Conservation (phyloP, 2,888 invertebrate species). For the Trachelus iudaicus region DNA sequence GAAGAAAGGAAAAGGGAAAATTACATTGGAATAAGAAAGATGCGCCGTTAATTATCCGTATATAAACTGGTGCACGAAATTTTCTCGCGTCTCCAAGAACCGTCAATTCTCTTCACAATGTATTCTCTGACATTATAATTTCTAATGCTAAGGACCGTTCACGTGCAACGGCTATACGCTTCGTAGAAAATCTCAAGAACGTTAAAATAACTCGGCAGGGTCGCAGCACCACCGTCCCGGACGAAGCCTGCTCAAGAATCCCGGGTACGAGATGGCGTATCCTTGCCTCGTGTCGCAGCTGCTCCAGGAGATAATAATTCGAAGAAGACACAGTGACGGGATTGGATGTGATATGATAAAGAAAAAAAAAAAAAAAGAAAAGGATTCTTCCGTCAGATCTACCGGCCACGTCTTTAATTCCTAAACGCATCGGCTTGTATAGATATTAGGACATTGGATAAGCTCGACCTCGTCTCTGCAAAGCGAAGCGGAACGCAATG, state of each 20-base stretch:
- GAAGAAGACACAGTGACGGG: not conserved
- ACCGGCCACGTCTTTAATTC: not conserved
- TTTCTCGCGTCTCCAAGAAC: not conserved
- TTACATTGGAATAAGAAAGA: not conserved
- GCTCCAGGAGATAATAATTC: not conserved
- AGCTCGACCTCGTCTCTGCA: not conserved
- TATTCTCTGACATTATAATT: not conserved
- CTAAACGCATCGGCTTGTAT: not conserved
- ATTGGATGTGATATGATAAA: not conserved
- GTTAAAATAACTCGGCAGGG: slow-evolving; percentile 21
- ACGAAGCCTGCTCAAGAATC: slow-evolving; percentile 25
- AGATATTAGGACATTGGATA: not conserved
- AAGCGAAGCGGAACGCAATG: slow-evolving; percentile 1
- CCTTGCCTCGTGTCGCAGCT: not conserved
- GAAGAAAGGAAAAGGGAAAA: not conserved
- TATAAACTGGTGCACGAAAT: not conserved
- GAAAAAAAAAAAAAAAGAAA: not conserved
- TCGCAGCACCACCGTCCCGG: slow-evolving; percentile 15
- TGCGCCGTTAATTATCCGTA: not conserved
- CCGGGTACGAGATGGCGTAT: slow-evolving; percentile 24
- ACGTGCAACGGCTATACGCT: not conserved
- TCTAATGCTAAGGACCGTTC: not conserved
- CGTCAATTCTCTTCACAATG: not conserved
- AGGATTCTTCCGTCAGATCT: not conserved
- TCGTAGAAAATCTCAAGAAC: not conserved